Conservation (phyloP, 1,140 invertebrate genomes). For the Teleogryllus occipitalis region DNA sequence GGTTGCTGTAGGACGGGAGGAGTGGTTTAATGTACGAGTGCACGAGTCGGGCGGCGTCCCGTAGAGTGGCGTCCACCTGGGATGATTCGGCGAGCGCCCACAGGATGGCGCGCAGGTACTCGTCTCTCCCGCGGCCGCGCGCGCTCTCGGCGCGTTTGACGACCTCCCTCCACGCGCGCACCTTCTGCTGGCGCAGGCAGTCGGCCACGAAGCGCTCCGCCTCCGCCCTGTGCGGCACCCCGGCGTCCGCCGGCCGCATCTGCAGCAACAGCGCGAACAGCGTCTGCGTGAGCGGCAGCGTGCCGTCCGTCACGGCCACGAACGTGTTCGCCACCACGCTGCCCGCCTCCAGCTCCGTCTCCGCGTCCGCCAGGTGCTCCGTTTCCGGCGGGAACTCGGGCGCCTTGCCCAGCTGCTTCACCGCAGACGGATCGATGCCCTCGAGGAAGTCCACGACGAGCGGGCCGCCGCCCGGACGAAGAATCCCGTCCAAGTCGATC, state of each 20-base stretch:
- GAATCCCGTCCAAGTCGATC: not conserved
- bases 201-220: not conserved
- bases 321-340: not conserved
- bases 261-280: conserved; percentile 7
- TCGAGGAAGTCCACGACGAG: not conserved
- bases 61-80: not conserved
- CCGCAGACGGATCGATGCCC: not conserved
- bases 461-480: not conserved
- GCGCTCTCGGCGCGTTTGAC: too few species aligned
- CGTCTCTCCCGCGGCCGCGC: too few species aligned
- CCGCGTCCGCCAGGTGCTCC: not conserved
- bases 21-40: not conserved
- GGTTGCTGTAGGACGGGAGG: not conserved
- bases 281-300: not conserved
- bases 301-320: not conserved
- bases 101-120: not conserved
- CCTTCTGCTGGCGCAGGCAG: not conserved
- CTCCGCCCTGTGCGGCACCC: not conserved
- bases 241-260: not conserved
- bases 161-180: not conserved
- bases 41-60: not conserved
- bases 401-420: not conserved
- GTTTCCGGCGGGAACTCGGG: not conserved
- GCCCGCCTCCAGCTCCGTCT: not conserved
- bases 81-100: not conserved